A percentile compares a stretch with the other conserved stretches of the same genome.
These are phyloP conservation scores for Accipiter cooperii DNA, from an alignment of 2,113 vertebrate genomes.

Conservation along the genomic window DNA sequence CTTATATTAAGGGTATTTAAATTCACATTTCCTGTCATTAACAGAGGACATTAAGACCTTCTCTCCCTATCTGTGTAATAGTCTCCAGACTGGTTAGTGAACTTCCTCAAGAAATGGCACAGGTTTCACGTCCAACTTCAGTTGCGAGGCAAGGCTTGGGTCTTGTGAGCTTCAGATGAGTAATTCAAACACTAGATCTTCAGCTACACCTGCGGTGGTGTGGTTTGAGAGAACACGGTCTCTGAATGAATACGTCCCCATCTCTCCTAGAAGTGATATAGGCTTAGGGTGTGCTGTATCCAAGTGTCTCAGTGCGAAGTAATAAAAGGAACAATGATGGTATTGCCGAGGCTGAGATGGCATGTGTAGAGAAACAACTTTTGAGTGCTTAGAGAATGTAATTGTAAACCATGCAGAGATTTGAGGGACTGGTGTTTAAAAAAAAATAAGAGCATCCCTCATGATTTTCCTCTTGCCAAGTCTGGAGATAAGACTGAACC, in stretches of 20 bases:
- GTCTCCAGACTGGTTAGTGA: neutral
- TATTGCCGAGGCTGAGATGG: neutral
- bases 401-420: neutral
- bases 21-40: neutral
- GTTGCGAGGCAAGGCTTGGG: neutral
- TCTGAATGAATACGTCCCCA: neutral
- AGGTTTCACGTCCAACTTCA: neutral
- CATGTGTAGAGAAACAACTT: neutral
- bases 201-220: neutral
- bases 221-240: neutral
- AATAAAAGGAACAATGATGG: neutral
- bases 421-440: neutral
- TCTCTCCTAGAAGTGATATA: neutral
- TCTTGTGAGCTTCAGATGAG: neutral
- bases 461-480: neutral
- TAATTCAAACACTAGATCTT: neutral
- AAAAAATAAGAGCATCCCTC: neutral
- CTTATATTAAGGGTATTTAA: neutral
- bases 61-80: neutral
- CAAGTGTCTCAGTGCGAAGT: neutral
- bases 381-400: neutral
- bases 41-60: neutral
- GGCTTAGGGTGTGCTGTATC: neutral
- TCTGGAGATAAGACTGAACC: neutral
- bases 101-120: neutral